phyloP scores from a whole-genome alignment of 2,113 vertebrate species.

The Brienomyrus longianalis region DNA sequence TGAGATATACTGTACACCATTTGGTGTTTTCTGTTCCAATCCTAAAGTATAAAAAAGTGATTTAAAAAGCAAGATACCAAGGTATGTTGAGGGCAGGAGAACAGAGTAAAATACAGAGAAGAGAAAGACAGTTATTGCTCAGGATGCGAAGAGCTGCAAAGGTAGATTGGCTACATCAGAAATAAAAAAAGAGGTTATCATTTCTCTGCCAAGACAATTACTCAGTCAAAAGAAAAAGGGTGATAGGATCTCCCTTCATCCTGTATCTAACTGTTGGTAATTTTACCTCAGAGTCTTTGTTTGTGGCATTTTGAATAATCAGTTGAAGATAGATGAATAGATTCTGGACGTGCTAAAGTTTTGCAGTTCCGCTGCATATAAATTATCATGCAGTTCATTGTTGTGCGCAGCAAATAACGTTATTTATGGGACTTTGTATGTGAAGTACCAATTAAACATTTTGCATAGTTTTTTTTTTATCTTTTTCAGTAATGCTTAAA shows the following conservation, averaged over 20 bases:
- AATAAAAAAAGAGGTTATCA: not conserved
- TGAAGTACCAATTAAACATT: not conserved
- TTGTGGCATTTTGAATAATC: not conserved
- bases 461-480: not conserved
- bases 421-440: not conserved
- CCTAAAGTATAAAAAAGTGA: not conserved
- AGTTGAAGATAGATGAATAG: not conserved
- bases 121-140: not conserved
- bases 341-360: not conserved
- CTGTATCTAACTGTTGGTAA: not conserved
- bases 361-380: not conserved
- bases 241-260: not conserved
- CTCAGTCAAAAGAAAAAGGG: not conserved
- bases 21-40: not conserved
- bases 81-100: not conserved
- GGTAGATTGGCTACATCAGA: not conserved
- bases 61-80: not conserved
- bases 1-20: not conserved
- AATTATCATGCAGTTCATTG: not conserved
- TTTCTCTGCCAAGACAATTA: not conserved
- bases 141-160: not conserved
- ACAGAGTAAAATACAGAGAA: not conserved
- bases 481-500: not conserved
- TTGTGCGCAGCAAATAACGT: not conserved
- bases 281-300: not conserved